phyloP scores from a whole-genome alignment of 2,888 invertebrate genomes.

The Flexamia atlantica region DNA sequence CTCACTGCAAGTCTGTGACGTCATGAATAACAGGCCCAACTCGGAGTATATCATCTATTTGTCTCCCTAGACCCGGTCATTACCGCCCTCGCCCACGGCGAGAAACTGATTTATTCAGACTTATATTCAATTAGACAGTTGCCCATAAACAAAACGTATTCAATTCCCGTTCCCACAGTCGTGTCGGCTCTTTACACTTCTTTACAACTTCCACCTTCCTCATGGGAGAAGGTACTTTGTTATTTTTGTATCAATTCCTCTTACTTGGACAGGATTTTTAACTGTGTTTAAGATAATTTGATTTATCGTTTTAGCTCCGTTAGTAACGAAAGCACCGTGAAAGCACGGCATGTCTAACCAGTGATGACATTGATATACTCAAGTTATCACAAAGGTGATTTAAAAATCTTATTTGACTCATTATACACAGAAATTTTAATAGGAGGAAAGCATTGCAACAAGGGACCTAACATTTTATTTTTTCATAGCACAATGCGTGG shows the following conservation, averaged over 20 bases:
- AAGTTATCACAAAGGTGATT: too few relatives aligned
- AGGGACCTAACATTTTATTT: too few relatives aligned
- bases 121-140: slow-evolving; percentile 28
- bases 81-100: slow-evolving; percentile 7
- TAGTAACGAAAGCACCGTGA: too few relatives aligned
- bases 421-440: too few relatives aligned
- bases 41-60: slow-evolving; percentile 14
- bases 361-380: too few relatives aligned
- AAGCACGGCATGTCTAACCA: too few relatives aligned
- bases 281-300: too few relatives aligned
- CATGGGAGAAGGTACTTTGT: too few relatives aligned
- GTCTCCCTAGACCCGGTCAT: not conserved
- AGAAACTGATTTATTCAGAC: slow-evolving; percentile 13
- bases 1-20: not conserved
- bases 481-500: too few relatives aligned
- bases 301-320: too few relatives aligned
- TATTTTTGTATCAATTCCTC: not conserved
- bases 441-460: too few relatives aligned
- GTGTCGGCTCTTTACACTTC: slow-evolving; percentile 3
- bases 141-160: slow-evolving; percentile 22
- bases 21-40: slow-evolving; percentile 11
- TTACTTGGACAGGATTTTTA: not conserved
- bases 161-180: slow-evolving; percentile 18
- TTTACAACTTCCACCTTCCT: slow-evolving; percentile 2
- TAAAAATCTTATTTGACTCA: too few relatives aligned